These are phyloP conservation scores for Acrocephalus arundinaceus DNA, from an alignment of 2,113 vertebrate species.

Conservation along the genomic window DNA sequence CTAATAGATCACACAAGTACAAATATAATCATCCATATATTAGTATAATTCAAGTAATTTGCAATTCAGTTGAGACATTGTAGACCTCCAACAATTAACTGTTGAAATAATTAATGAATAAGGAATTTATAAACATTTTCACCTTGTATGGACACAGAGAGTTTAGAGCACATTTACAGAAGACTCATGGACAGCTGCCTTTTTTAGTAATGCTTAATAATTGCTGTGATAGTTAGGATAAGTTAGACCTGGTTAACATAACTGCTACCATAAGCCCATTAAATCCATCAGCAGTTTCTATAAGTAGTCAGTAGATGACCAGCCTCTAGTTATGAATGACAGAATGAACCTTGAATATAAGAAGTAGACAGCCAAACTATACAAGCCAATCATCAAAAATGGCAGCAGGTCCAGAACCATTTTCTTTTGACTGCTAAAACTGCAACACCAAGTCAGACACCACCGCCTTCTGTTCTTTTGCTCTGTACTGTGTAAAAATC, in stretches of 20 bases:
- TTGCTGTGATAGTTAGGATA: neutral
- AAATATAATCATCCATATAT: neutral
- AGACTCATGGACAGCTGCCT: neutral
- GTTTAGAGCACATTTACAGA: neutral
- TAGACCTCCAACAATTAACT: neutral
- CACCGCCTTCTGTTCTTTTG: neutral
- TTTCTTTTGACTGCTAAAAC: neutral
- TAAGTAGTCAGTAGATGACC: neutral
- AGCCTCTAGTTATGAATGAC: neutral
- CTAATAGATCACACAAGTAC: neutral
- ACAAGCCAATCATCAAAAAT: neutral
- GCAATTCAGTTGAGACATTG: neutral
- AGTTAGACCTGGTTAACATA: neutral
- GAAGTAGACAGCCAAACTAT: neutral
- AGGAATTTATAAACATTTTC: neutral
- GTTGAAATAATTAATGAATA: neutral
- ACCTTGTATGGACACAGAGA: neutral
- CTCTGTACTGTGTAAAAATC: neutral
- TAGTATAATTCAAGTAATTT: neutral
- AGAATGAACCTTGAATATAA: neutral
- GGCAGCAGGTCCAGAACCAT: neutral
- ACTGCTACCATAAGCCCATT: neutral
- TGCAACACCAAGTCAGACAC: neutral
- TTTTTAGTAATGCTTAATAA: neutral
- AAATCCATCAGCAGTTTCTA: neutral